These are phyloP conservation scores for Puffinus mauretanicus DNA, from an alignment of 2,113 vertebrate species.

Conservation along the genomic window DNA sequence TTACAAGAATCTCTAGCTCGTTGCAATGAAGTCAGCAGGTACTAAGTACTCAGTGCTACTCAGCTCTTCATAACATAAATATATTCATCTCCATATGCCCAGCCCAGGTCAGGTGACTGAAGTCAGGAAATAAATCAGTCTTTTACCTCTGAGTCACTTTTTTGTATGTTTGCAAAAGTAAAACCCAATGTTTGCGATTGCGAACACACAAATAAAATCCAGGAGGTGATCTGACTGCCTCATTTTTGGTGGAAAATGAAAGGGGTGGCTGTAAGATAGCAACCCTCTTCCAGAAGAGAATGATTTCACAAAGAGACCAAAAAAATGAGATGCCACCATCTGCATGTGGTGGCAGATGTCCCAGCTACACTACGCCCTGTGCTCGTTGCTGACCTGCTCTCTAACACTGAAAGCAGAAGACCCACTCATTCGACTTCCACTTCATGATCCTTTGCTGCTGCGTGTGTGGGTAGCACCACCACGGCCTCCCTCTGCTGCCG, in stretches of 20 bases:
- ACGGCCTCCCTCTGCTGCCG: rapidly evolving
- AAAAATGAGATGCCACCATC: background rate
- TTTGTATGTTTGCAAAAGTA: background rate
- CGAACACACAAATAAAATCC: background rate
- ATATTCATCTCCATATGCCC: background rate
- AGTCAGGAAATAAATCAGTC: background rate
- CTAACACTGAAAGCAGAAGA: background rate
- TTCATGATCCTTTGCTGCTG: background rate
- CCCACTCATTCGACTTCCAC: background rate
- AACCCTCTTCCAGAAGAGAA: background rate
- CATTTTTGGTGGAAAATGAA: background rate
- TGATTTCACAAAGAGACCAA: background rate
- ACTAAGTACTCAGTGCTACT: too few species aligned
- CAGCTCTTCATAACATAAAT: background rate
- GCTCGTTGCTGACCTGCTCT: background rate
- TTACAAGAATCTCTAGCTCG: background rate
- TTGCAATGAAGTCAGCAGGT: background rate
- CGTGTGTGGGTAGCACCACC: background rate
- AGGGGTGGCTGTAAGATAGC: background rate
- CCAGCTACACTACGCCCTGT: background rate
- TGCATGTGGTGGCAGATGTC: background rate
- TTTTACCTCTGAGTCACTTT: background rate
- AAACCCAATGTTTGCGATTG: background rate
- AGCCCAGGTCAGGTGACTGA: background rate
- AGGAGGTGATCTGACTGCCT: background rate